phyloP scores from a whole-genome alignment of 2,797 vertebrate genomes.

The Ambastaia sidthimunki region DNA sequence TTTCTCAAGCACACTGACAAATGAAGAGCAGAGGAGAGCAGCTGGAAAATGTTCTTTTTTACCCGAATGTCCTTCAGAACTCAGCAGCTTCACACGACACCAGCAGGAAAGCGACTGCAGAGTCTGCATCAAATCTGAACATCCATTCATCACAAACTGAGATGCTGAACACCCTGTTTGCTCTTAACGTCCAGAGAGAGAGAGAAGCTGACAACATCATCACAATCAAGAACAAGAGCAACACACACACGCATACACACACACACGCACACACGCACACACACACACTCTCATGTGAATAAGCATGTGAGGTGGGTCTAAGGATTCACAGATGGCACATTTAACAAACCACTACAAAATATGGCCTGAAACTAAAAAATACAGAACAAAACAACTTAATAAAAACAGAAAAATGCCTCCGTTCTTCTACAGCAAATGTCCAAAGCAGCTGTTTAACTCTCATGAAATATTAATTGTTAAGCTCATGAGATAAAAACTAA shows the following conservation, averaged over 20 bases:
- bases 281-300: slow-evolving; percentile 20
- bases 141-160: slow-evolving; percentile 63
- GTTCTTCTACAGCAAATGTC: not conserved
- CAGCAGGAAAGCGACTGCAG: slow-evolving; percentile 64
- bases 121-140: slow-evolving; percentile 62
- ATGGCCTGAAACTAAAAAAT: not conserved
- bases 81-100: slow-evolving; percentile 44
- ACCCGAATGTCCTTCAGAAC: slow-evolving; percentile 68
- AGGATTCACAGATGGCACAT: not conserved
- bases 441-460: not conserved
- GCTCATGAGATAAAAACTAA: not conserved
- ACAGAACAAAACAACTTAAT: not conserved
- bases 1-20: slow-evolving; percentile 51
- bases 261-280: not conserved
- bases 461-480: not conserved
- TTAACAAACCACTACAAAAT: not conserved
- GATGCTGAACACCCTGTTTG: slow-evolving; percentile 33
- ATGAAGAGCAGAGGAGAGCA: slow-evolving; percentile 49
- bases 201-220: slow-evolving; percentile 14
- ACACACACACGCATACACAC: not conserved
- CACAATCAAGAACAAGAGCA: not conserved
- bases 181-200: slow-evolving; percentile 27
- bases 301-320: slow-evolving; percentile 2
- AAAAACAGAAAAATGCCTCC: not conserved
- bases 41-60: slow-evolving; percentile 62